Conservation (phyloP, 2,888 invertebrate species). For the Apamea epomidion region DNA sequence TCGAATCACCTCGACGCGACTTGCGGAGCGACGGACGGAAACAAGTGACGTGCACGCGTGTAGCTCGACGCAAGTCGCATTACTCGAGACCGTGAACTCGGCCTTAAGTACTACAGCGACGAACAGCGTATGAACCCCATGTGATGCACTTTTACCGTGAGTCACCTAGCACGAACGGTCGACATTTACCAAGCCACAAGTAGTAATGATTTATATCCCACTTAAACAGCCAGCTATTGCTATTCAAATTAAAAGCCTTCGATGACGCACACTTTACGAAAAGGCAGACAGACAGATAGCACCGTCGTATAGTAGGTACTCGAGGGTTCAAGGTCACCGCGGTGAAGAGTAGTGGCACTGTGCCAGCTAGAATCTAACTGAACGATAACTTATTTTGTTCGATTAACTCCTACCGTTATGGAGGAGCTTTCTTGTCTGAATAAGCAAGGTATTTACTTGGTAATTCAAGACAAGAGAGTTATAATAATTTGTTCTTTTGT, state of each 20-base stretch:
- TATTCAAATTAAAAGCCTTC: neutral
- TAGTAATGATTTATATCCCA: neutral
- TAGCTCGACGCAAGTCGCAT: neutral
- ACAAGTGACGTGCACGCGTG: too few relatives aligned
- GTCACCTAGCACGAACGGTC: neutral
- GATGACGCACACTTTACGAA: neutral
- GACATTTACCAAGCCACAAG: too few relatives aligned
- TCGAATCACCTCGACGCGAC: neutral
- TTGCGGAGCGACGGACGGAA: neutral
- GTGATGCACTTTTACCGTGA: neutral
- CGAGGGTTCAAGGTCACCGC: slow-evolving; percentile 38
- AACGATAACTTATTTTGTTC: slow-evolving; percentile 25
- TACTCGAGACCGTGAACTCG: neutral
- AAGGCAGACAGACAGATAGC: neutral
- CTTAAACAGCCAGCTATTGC: neutral
- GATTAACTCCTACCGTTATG: slow-evolving; percentile 19
- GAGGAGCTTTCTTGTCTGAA: neutral
- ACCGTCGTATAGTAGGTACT: neutral
- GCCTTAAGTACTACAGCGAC: neutral
- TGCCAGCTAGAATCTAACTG: slow-evolving; percentile 27
- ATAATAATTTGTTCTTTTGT: neutral
- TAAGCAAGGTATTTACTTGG: neutral
- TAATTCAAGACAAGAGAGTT: neutral
- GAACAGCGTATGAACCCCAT: neutral
- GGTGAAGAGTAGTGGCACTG: slow-evolving; percentile 37